Base-by-base conservation (phyloP, 2,888 invertebrate species). In the Perdita meconis region DNA sequence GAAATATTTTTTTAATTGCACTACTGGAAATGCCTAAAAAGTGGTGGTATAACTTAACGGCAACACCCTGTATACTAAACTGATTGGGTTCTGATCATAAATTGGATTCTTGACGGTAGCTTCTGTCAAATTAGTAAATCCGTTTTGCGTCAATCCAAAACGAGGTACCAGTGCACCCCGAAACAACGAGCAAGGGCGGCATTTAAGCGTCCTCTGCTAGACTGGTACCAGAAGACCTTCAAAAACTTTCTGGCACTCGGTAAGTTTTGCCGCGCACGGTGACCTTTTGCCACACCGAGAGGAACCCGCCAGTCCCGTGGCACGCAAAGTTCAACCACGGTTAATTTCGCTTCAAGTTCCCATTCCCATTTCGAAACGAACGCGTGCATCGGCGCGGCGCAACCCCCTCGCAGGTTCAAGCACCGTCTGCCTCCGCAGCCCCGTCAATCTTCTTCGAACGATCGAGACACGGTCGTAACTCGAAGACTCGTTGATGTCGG, bases 291-390 rank as follows among this genome's bases (percentile, higher is more conserved):
- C 36, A 34, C 61, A 12, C 50, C 71, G 66, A 57, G 56, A 66
- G 44, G n/a, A 57, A 53, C 56, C 57, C 24, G 53, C 63, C 36
- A 56, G 26, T 64, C 53, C 22, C 51, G 55, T 57, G 64, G 60
- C 74, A 78, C 74, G 78, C 74, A 78, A 78, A 78, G 78, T 78
- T 78, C 78, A 78, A 36, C 30, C 53, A 10, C 74, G 69, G n/a
- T 56, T 65, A 69, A 66, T 69, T 61, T 56, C 57, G 24, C 61
- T 56, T 65, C 70, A 44, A 67, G 66, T 74, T 66, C 57, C 68
- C 69, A 69, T 65, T 69, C 61, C 66, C 66, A 60, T 59, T 71
- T 76, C 36, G 42, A 12, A 2, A 2, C 12, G n/a, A 10, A 22
- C 50, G 6, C 44, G 36, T 44, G 30, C 30, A 13, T n/a, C 19